These are phyloP conservation scores for Haemorhous mexicanus DNA, from an alignment of 2,113 vertebrate genomes.

Conservation along the genomic window DNA sequence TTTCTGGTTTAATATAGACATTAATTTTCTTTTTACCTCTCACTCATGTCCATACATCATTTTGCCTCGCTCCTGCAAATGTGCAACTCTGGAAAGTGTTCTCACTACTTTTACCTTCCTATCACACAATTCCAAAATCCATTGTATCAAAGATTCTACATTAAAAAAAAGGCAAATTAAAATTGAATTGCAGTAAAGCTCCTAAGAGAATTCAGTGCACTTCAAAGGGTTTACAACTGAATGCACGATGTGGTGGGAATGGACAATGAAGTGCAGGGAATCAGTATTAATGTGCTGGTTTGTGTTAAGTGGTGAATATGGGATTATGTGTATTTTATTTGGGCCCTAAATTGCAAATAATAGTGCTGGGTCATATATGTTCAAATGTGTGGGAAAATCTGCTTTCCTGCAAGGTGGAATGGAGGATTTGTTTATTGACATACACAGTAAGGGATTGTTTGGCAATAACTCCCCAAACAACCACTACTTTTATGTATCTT, in stretches of 20 bases:
- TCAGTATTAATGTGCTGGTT: slow-evolving; percentile 8
- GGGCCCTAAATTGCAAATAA: slow-evolving; percentile 20
- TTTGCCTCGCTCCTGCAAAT: background rate
- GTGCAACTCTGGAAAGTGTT: background rate
- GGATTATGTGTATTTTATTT: background rate
- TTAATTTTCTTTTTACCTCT: background rate
- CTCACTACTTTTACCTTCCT: background rate
- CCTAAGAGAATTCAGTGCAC: background rate
- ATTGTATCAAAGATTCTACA: background rate
- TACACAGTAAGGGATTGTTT: background rate
- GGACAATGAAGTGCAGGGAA: background rate
- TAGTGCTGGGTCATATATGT: background rate
- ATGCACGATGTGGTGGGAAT: background rate
- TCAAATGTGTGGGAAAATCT: slow-evolving; percentile 40
- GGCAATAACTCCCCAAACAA: background rate
- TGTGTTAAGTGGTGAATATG: background rate
- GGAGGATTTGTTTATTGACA: background rate
- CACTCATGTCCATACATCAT: background rate
- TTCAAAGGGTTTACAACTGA: background rate
- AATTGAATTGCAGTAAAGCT: slow-evolving; percentile 6
- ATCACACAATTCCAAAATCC: background rate
- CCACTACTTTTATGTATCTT: background rate
- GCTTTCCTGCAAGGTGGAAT: background rate
- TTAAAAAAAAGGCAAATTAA: slow-evolving; percentile 54
- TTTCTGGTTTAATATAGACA: background rate